A percentile compares a stretch with the other conserved stretches of the same genome.
These are phyloP conservation scores for Petrocephalus schoutedeni DNA, from an alignment of 2,797 vertebrate genomes.

Conservation along the genomic window DNA sequence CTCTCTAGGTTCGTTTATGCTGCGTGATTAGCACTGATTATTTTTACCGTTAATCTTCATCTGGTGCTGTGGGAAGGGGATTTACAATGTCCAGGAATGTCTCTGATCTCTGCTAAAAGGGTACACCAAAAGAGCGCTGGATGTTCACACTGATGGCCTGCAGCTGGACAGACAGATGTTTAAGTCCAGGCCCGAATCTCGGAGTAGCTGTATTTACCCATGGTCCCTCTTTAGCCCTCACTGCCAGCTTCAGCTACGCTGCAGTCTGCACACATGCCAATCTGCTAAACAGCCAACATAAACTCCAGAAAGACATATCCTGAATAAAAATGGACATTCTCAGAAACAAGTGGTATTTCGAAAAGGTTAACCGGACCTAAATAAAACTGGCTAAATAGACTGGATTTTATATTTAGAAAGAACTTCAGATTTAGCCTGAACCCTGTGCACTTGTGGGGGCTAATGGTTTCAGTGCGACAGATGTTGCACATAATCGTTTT, in stretches of 20 bases:
- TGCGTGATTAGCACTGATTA: not conserved
- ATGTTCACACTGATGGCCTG: not conserved
- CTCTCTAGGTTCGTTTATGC: not conserved
- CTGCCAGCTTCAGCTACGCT: not conserved
- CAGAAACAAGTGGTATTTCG: not conserved
- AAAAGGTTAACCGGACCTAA: not conserved
- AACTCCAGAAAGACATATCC: not conserved
- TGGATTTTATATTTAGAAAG: not conserved
- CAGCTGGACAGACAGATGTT: not conserved
- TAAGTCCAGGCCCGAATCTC: not conserved
- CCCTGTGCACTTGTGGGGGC: not conserved
- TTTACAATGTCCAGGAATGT: constrained; percentile 2
- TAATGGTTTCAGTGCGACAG: not conserved
- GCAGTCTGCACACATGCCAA: not conserved
- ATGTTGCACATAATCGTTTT: not conserved
- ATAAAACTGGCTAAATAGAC: not conserved
- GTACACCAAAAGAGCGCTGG: not conserved
- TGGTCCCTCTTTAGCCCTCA: not conserved
- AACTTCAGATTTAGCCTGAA: not conserved
- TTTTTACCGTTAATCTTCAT: not conserved
- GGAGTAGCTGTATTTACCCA: not conserved
- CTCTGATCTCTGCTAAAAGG: not conserved
- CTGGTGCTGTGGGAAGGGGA: not conserved
- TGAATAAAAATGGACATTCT: not conserved
- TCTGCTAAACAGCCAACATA: not conserved